These are phyloP conservation scores for Acrocyrtus sp. DNA, from an alignment of 2,888 invertebrate species.

Conservation along the genomic window DNA sequence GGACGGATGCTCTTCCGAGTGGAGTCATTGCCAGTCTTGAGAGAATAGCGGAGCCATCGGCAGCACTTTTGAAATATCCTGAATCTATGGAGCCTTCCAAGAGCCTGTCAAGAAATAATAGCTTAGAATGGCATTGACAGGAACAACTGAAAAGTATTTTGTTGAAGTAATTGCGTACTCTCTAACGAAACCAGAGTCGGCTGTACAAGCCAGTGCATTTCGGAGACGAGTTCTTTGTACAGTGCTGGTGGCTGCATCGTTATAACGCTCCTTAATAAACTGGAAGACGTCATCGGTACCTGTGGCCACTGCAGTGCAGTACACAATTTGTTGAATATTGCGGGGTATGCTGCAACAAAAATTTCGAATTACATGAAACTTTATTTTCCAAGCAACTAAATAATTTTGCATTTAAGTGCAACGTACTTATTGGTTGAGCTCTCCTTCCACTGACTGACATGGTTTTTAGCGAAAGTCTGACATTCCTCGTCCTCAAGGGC, in stretches of 20 bases:
- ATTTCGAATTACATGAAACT: background rate
- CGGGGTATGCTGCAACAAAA: slow-evolving; percentile 34
- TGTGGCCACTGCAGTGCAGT: slow-evolving; percentile 49
- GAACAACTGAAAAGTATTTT: background rate
- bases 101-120: slow-evolving; percentile 32
- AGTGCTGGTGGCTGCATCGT: slow-evolving; percentile 7
- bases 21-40: slow-evolving; percentile 40
- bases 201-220: slow-evolving; percentile 48
- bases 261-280: slow-evolving; percentile 44
- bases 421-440: slow-evolving; percentile 9
- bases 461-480: slow-evolving; percentile 1
- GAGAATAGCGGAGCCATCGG: slow-evolving; percentile 24
- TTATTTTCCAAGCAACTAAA: slow-evolving; percentile 2
- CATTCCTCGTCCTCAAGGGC: slow-evolving; percentile 52
- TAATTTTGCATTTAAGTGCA: background rate
- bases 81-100: slow-evolving; percentile 29
- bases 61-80: slow-evolving; percentile 7
- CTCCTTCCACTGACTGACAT: slow-evolving; percentile 31
- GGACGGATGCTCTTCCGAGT: slow-evolving; percentile 18
- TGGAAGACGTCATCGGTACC: slow-evolving; percentile 23
- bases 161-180: slow-evolving; percentile 35
- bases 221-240: slow-evolving; percentile 38
- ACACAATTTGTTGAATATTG: slow-evolving; percentile 50
- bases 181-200: slow-evolving; percentile 10
- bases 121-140: background rate